Evolutionary conservation across 2,888 invertebrate genomes (phyloP).

Genomic region (Melolontha melolontha): DNA sequence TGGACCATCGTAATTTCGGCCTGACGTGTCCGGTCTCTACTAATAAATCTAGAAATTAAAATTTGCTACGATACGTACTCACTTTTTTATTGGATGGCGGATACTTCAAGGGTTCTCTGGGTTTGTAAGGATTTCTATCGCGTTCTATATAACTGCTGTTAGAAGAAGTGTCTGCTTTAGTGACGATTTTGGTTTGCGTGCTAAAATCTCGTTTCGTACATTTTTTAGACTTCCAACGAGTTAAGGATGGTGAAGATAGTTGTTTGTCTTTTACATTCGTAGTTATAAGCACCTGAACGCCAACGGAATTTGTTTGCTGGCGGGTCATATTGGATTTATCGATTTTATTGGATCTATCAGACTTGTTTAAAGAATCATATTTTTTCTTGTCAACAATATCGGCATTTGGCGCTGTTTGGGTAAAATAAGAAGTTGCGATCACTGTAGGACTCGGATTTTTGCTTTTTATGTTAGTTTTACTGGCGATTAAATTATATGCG

Average conservation of each 20-base stretch:
- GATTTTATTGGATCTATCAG: conserved; percentile 1
- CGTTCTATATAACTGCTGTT: neutral
- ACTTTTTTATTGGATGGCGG: conserved; percentile 29
- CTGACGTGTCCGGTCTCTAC: too few species aligned
- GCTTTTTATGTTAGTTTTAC: neutral
- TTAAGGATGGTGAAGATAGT: conserved; percentile 4
- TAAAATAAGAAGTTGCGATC: neutral
- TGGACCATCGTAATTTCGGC: too few species aligned
- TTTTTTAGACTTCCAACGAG: conserved; percentile 1
- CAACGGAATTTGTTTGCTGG: conserved; percentile 20
- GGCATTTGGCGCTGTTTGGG: neutral
- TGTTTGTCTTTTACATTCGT: conserved; percentile 32
- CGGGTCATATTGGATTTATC: conserved; percentile 29
- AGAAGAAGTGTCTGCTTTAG: neutral
- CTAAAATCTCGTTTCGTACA: neutral
- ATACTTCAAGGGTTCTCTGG: neutral
- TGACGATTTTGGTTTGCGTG: conserved; percentile 16
- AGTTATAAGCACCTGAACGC: conserved; percentile 23
- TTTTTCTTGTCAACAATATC: conserved; percentile 6
- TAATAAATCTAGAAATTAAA: too few species aligned
- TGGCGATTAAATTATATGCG: neutral
- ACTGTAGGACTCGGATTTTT: neutral
- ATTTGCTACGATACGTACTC: conserved; percentile 41
- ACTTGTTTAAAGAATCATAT: neutral
- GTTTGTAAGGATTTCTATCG: neutral